phyloP scores from a whole-genome alignment of 2,888 invertebrate genomes.

The Caenorhabditis sp. region DNA sequence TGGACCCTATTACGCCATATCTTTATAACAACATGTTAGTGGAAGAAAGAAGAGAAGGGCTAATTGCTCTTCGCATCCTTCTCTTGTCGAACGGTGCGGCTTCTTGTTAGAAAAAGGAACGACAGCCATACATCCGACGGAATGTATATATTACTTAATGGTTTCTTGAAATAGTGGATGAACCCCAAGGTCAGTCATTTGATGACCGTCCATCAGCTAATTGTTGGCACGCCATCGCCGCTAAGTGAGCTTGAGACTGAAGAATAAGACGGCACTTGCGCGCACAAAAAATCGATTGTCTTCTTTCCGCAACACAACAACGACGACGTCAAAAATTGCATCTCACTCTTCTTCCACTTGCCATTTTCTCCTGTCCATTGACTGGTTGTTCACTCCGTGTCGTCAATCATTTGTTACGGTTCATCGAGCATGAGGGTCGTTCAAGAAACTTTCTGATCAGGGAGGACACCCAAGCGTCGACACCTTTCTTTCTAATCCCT shows the following conservation, averaged over 20 bases:
- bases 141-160: conserved; percentile 68
- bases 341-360: conserved; percentile 7
- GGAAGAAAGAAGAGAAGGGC: conserved; percentile 21
- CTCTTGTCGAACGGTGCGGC: conserved; percentile 51
- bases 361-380: conserved; percentile 34
- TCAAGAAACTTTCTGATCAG: conserved; percentile 50
- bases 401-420: conserved; percentile 60
- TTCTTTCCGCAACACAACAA: conserved; percentile 31
- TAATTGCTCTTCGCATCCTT: conserved; percentile 54
- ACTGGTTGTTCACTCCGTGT: conserved; percentile 49
- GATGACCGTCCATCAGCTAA: conserved; percentile 64
- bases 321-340: conserved; percentile 45
- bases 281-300: conserved; percentile 56
- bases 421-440: conserved; percentile 63
- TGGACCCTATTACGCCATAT: conserved; percentile 42
- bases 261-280: conserved; percentile 29
- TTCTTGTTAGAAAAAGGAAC: conserved; percentile 53
- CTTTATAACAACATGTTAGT: conserved; percentile 42
- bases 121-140: conserved; percentile 53
- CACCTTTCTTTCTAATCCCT: conserved; percentile 20
- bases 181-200: conserved; percentile 61
- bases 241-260: conserved; percentile 56
- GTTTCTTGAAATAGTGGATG: conserved; percentile 54
- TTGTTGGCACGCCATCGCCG: conserved; percentile 59
- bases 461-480: conserved; percentile 14